A percentile compares a stretch with the other conserved stretches of the same genome.
phyloP scores from a whole-genome alignment of 2,888 invertebrate genomes.

The Flabesymbios commensalis region DNA sequence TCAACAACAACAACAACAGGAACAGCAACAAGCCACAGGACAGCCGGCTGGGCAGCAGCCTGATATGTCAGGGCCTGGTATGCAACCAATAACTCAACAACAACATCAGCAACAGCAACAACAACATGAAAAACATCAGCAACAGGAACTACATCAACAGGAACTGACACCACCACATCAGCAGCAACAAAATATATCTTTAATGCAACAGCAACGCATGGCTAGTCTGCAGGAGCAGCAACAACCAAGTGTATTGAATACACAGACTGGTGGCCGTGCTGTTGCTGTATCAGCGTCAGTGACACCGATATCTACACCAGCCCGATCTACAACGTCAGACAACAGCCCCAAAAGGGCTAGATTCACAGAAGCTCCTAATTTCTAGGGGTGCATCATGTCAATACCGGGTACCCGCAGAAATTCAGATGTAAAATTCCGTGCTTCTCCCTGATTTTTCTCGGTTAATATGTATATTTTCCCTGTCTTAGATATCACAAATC shows the following conservation, averaged over 20 bases:
- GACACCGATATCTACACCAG: conserved; percentile 33
- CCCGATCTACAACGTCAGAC: too few species aligned
- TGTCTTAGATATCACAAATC: too few species aligned
- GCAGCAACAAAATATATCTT: conserved; percentile 7
- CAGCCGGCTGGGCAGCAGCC: too few species aligned
- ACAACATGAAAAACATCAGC: conserved; percentile 57
- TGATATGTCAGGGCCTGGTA: conserved; percentile 4
- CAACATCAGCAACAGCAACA: conserved; percentile 45
- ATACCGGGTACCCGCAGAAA: too few species aligned
- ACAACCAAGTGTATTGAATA: neutral
- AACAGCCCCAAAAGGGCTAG: too few species aligned
- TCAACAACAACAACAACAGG: conserved; percentile 47
- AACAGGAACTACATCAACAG: conserved; percentile 58
- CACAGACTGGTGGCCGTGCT: neutral
- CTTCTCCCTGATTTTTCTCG: too few species aligned
- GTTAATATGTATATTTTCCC: too few species aligned
- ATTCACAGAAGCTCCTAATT: too few species aligned
- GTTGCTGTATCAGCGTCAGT: conserved; percentile 52
- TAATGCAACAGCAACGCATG: too few species aligned
- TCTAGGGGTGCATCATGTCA: too few species aligned
- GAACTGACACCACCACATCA: conserved; percentile 6
- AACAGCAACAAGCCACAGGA: conserved; percentile 50
- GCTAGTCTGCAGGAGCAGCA: too few species aligned
- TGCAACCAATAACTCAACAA: conserved; percentile 12
- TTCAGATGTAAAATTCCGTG: too few species aligned